These are phyloP conservation scores for Salmo trutta DNA, from an alignment of 2,797 vertebrate genomes.

Conservation along the genomic window DNA sequence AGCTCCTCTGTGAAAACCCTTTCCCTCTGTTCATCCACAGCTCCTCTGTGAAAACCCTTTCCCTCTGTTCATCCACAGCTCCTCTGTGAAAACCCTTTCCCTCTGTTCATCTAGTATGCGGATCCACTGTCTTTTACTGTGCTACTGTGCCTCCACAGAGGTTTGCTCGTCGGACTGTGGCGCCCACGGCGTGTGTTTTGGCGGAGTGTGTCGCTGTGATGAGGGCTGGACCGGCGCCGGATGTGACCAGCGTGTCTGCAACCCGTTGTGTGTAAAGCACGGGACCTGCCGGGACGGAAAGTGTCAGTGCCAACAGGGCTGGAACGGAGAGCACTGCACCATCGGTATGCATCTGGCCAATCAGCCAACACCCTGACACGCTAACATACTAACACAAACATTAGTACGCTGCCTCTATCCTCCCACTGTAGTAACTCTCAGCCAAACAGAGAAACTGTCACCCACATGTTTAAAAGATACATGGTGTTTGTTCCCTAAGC, in stretches of 20 bases:
- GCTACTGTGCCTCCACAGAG: slow-evolving; percentile 71
- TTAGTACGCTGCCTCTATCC: neutral
- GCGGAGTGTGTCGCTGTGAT: slow-evolving; percentile 87
- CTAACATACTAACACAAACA: slow-evolving; percentile 2
- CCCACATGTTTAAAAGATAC: neutral
- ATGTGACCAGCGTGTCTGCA: slow-evolving; percentile 89
- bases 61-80: no score
- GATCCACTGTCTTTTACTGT: neutral
- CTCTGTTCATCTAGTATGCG: neutral
- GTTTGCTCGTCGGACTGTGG: slow-evolving; percentile 90
- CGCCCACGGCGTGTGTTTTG: slow-evolving; percentile 88
- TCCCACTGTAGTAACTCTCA: neutral
- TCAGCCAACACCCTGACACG: slow-evolving; percentile 43
- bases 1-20: no score
- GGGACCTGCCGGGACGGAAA: slow-evolving; percentile 91
- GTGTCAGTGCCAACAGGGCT: slow-evolving; percentile 91
- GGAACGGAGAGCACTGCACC: slow-evolving; percentile 94
- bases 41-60: no score
- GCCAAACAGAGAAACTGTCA: neutral
- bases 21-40: no score
- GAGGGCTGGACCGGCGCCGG: slow-evolving; percentile 87
- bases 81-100: neutral
- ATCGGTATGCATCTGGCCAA: slow-evolving; percentile 75
- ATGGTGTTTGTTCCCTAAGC: neutral
- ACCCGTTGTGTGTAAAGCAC: slow-evolving; percentile 87